A percentile compares a stretch with the other conserved stretches of the same genome.
Evolutionary conservation across 2,888 invertebrate genomes (phyloP).

Genomic region (Nymphalis polychloros): DNA sequence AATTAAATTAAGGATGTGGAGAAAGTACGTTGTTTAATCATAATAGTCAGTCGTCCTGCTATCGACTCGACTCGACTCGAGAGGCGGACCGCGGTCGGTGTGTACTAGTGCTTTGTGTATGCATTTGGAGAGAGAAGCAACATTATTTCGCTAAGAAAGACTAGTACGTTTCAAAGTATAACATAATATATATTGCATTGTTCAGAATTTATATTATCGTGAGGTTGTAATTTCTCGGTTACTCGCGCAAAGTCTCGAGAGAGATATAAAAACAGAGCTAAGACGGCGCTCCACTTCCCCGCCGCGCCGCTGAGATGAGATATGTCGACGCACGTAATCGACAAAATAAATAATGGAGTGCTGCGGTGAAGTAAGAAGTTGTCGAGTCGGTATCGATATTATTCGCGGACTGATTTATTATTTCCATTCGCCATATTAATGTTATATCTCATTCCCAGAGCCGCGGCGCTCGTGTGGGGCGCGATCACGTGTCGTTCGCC

Average conservation of each 20-base stretch:
- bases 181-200: slow-evolving; percentile 5
- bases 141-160: not conserved
- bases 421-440: slow-evolving; percentile 40
- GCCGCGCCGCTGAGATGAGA: slow-evolving; percentile 18
- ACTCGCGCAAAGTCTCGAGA: slow-evolving; percentile 12
- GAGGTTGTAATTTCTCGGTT: slow-evolving; percentile 16
- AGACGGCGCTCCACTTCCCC: slow-evolving; percentile 17
- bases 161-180: not conserved
- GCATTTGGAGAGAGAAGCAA: not conserved
- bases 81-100: not conserved
- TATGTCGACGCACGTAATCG: slow-evolving; percentile 30
- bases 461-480: slow-evolving; percentile 11
- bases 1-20: not conserved
- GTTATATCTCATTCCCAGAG: slow-evolving; percentile 28
- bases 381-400: slow-evolving; percentile 36
- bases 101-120: not conserved
- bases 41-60: not conserved
- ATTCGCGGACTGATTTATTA: slow-evolving; percentile 39
- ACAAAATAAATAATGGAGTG: slow-evolving; percentile 34
- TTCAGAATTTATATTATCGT: slow-evolving; percentile 19
- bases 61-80: not conserved
- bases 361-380: slow-evolving; percentile 27
- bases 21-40: not conserved
- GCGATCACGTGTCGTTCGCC: slow-evolving; percentile 18
- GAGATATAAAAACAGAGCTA: slow-evolving; percentile 21